A percentile compares a stretch with the other conserved stretches of the same genome.
Conservation (phyloP, 2,888 invertebrate genomes). For the Anoncus sp. region DNA sequence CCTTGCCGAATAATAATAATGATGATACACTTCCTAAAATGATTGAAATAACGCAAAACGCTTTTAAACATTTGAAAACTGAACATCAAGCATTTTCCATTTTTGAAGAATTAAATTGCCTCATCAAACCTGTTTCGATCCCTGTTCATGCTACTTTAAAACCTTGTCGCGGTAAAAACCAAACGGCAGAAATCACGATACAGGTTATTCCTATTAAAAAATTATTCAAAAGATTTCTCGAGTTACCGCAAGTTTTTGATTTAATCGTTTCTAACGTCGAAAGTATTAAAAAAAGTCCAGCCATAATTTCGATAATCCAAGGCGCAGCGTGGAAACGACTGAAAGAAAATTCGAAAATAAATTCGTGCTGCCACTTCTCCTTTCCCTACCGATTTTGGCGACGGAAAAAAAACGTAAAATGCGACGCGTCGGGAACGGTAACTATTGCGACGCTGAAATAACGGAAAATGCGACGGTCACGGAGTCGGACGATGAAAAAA, state of each 20-base stretch:
- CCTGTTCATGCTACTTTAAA: neutral
- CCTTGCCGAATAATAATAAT: neutral
- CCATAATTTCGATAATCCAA: neutral
- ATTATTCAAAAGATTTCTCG: neutral
- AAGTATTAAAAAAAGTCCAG: neutral
- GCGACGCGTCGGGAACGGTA: too few species aligned
- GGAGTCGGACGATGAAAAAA: too few species aligned
- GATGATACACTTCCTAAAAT: neutral
- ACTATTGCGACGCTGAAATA: too few species aligned
- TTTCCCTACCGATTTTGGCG: too few species aligned
- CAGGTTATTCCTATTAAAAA: constrained; percentile 1
- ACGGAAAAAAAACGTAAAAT: too few species aligned
- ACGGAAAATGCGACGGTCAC: too few species aligned
- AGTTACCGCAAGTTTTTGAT: neutral
- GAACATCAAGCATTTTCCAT: neutral
- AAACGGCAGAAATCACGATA: neutral
- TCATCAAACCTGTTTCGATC: neutral
- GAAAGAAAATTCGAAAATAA: constrained; percentile 2
- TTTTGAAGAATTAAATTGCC: neutral
- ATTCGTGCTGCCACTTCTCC: neutral
- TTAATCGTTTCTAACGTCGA: neutral
- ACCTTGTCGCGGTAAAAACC: neutral
- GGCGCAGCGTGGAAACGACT: too few species aligned
- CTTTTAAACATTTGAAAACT: neutral
- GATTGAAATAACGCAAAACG: neutral